phyloP scores from a whole-genome alignment of 2,888 invertebrate species.

The Hirtodrosophila confusa region DNA sequence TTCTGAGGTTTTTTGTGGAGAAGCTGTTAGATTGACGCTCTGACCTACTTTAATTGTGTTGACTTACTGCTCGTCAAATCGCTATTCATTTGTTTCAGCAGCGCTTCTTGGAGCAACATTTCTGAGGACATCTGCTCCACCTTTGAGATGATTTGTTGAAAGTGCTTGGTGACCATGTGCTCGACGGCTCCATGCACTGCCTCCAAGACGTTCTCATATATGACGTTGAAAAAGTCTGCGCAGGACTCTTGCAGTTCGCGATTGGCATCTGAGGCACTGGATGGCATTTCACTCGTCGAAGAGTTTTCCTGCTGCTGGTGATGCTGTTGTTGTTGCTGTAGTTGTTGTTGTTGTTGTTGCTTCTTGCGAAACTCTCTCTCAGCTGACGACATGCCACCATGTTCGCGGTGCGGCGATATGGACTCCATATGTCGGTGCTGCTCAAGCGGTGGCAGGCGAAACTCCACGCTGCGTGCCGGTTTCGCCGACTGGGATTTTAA shows the following conservation, averaged over 20 bases:
- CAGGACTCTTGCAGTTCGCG: conserved; percentile 68
- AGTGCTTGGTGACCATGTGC: conserved; percentile 49
- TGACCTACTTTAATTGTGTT: not conserved
- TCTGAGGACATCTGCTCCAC: conserved; percentile 40
- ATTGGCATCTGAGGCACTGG: conserved; percentile 7
- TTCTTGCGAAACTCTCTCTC: conserved; percentile 2
- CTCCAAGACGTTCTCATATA: conserved; percentile 78
- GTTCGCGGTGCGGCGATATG: not conserved
- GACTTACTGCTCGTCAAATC: conserved; percentile 66
- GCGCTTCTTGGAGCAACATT: conserved; percentile 40
- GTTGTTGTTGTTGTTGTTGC: not conserved
- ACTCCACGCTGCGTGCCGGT: conserved; percentile 24
- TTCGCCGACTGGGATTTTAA: conserved; percentile 7
- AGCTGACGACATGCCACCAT: not conserved
- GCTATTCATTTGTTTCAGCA: conserved; percentile 39
- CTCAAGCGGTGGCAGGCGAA: conserved; percentile 26
- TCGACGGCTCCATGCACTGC: conserved; percentile 67
- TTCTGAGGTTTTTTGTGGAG: conserved; percentile 34
- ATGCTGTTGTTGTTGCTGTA: conserved; percentile 1
- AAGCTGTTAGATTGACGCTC: not conserved
- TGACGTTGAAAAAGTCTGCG: conserved; percentile 75
- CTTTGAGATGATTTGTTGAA: conserved; percentile 37
- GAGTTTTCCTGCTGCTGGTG: not conserved
- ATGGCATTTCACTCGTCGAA: not conserved
- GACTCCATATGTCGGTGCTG: conserved; percentile 1